Conservation (phyloP, 2,797 vertebrate species). For the Dromococcyx pavoninus region DNA sequence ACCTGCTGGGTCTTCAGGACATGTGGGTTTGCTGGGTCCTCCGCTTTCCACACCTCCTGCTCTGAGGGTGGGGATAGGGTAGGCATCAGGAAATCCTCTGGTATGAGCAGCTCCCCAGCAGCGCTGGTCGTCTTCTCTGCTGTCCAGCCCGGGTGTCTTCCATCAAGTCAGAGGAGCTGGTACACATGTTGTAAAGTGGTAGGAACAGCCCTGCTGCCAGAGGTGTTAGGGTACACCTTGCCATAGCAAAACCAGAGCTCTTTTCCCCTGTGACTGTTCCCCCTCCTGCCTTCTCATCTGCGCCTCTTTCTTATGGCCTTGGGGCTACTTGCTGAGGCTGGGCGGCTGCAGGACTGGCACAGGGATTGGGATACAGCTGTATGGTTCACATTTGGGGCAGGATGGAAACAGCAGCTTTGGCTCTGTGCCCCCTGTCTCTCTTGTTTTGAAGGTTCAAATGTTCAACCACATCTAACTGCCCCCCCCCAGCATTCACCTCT, state of each 20-base stretch:
- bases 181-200: rapidly evolving
- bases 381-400: neutral
- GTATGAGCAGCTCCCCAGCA: neutral
- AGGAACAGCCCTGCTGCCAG: neutral
- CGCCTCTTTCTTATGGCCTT: neutral
- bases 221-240: neutral
- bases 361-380: neutral
- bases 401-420: neutral
- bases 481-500: neutral
- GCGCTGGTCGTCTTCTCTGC: neutral
- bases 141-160: neutral
- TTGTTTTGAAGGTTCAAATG: neutral
- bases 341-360: neutral
- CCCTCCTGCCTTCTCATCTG: neutral
- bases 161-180: neutral
- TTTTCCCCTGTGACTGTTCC: neutral
- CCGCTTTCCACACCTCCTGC: neutral
- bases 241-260: neutral
- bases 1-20: neutral
- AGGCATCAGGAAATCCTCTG: neutral
- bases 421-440: neutral
- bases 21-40: neutral
- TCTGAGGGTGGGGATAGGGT: neutral
- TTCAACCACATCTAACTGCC: neutral
- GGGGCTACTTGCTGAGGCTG: neutral